A percentile compares a stretch with the other conserved stretches of the same genome.
Conservation (phyloP, 2,888 invertebrate genomes). For the Eilema griseolum region DNA sequence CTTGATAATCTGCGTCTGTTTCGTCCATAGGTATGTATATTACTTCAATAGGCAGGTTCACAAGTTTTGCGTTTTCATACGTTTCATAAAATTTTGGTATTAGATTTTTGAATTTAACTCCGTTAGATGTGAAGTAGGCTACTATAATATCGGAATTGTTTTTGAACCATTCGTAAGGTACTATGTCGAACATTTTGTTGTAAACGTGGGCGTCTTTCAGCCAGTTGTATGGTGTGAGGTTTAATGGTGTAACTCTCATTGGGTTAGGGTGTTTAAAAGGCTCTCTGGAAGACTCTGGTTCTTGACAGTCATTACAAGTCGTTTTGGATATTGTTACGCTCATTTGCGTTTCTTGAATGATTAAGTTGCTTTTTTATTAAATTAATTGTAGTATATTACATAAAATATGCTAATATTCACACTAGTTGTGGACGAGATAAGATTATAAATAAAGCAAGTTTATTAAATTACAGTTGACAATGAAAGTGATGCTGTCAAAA, state of each 20-base stretch:
- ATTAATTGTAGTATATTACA: background rate
- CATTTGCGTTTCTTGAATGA: background rate
- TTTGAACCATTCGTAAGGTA: conserved; percentile 65
- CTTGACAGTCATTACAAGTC: background rate
- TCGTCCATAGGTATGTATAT: conserved; percentile 76
- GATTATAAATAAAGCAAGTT: background rate
- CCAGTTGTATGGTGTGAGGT: conserved; percentile 64
- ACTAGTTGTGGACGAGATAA: background rate
- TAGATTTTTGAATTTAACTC: conserved; percentile 67
- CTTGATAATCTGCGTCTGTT: conserved; percentile 56
- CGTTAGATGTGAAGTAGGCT: conserved; percentile 69
- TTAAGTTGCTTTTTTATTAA: background rate
- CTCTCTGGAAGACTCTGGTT: no score
- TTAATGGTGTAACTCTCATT: background rate
- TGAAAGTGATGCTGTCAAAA: background rate
- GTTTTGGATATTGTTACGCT: background rate
- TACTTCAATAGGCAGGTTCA: conserved; percentile 76
- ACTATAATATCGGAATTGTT: conserved; percentile 68
- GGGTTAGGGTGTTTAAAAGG: background rate
- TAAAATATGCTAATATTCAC: background rate
- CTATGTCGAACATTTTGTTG: conserved; percentile 61
- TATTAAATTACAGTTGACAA: background rate
- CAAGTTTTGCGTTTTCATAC: conserved; percentile 71
- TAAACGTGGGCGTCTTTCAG: conserved; percentile 61
- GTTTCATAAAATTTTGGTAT: conserved; percentile 71